Evolutionary conservation across 2,113 vertebrate genomes (phyloP), one percentile per base, ranked within the genome.

Genomic region (Phylloscopus whistleri): DNA sequence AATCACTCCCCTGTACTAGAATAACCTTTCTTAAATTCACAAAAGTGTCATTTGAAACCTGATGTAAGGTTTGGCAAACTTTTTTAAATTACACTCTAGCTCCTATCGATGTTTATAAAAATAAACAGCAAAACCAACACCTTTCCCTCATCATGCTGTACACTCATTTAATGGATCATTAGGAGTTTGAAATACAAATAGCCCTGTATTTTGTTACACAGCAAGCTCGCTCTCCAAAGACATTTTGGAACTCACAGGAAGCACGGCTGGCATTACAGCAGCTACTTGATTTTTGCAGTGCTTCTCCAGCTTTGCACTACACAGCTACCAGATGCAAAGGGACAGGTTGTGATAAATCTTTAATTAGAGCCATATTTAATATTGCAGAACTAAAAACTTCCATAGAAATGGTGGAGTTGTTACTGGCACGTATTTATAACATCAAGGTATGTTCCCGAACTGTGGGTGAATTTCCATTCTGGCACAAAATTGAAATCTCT

Each of bases 301-400:
- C 41, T 87, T 51, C 49, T 86, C 64, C 39, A 52, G 15, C 52
- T 88, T 73, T 66, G 77, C 5, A 2, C 33, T 48, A 23, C 23
- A 15, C 11, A 30, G 84, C 85, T 49, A 87, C 63, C 68, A 89
- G 78, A 84, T 90, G 48, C 84, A 70, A 73, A 91, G 73, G 81
- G 88, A 88, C 75, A 86, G 74, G 81, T 63, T 90, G 78, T 62
- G 58, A 69, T 95, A 30, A 92, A 95, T 96, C 63, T 97, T 97
- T 96, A 87, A 91, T 95, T 56, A 63, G 39, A 75, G 17, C 60
- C 49, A 69, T 84, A 73, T 76, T 96, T 91, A 87, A 86, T 91
- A 86, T 39, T 96, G 75, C 78, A 93, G 33, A 79, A 41, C 39
- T 55, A 23, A 95, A 95, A 92, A 52, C 53, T 73, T 82, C 72